Percentiles rank a stretch among this genome's conserved stretches.
Conservation (phyloP, 2,888 invertebrate species). For the Athrips mouffetella region DNA sequence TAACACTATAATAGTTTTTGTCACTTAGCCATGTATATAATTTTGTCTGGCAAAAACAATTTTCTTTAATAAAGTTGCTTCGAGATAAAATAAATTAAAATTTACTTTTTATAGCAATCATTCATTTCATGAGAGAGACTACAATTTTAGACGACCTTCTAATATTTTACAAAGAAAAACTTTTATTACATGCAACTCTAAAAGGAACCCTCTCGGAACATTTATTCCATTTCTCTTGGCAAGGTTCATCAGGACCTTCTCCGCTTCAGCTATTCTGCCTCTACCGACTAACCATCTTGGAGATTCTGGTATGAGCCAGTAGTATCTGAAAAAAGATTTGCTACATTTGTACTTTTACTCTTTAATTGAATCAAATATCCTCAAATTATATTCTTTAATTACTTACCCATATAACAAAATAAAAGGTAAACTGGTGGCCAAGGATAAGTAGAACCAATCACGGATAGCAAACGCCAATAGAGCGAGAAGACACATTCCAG, state of each 20-base stretch:
- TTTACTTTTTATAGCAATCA: neutral
- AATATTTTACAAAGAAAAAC: no score
- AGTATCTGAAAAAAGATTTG: constrained; percentile 67
- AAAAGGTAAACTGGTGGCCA: constrained; percentile 81
- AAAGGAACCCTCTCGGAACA: constrained; percentile 77
- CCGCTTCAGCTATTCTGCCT: constrained; percentile 82
- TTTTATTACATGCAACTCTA: constrained; percentile 80
- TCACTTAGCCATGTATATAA: neutral
- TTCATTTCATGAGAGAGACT: neutral
- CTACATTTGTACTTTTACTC: neutral
- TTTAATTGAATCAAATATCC: neutral
- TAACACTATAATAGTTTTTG: neutral
- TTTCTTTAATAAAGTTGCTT: neutral
- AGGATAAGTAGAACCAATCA: constrained; percentile 80
- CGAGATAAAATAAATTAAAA: neutral
- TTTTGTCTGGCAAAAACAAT: neutral
- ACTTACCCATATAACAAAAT: constrained; percentile 72
- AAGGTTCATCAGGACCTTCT: constrained; percentile 79
- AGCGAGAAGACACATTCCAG: constrained; percentile 81
- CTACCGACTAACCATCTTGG: constrained; percentile 83
- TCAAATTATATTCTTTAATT: no score
- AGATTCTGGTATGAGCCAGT: constrained; percentile 84
- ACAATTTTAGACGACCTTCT: no score
- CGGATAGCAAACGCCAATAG: constrained; percentile 78
- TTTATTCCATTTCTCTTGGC: constrained; percentile 79